phyloP scores from a whole-genome alignment of 1,140 invertebrate genomes.

The Bombus waltoni region DNA sequence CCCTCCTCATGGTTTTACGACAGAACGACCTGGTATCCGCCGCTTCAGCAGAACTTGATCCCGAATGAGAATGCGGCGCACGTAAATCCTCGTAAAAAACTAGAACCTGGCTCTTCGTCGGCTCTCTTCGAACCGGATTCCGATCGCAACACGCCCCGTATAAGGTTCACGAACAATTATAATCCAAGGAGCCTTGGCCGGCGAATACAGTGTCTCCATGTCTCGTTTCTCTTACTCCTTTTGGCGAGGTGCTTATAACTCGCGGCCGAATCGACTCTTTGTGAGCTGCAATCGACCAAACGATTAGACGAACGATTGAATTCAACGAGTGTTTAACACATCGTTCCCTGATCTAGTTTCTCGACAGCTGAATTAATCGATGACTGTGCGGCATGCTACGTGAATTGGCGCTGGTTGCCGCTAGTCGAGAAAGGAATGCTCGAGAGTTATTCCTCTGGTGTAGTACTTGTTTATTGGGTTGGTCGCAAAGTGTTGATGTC shows the following conservation, averaged over 20 bases:
- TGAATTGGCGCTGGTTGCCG: neutral
- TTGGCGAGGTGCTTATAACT: neutral
- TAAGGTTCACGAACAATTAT: constrained; percentile 38
- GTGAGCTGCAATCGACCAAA: neutral
- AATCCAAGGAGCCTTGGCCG: constrained; percentile 1
- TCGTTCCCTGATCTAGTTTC: constrained; percentile 32
- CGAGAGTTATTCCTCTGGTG: no score
- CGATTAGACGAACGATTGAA: neutral
- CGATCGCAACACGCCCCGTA: constrained; percentile 17
- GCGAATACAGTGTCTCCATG: neutral
- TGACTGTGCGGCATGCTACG: neutral
- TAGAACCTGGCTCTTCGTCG: constrained; percentile 16
- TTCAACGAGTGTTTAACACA: constrained; percentile 9
- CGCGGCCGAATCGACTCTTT: neutral
- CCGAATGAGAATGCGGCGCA: constrained; percentile 26
- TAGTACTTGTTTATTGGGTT: no score
- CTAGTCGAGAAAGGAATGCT: no score
- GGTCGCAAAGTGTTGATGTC: no score
- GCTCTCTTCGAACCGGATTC: constrained; percentile 37
- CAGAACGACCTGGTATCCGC: neutral
- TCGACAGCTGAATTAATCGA: constrained; percentile 5
- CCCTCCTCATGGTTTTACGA: constrained; percentile 7
- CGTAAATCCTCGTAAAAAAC: neutral
- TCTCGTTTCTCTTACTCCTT: neutral
- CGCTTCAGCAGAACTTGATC: constrained; percentile 15